A percentile compares a stretch with the other conserved stretches of the same genome.
These are phyloP conservation scores for Dichetophora obliterata DNA, from an alignment of 2,888 invertebrate genomes.

Conservation along the genomic window DNA sequence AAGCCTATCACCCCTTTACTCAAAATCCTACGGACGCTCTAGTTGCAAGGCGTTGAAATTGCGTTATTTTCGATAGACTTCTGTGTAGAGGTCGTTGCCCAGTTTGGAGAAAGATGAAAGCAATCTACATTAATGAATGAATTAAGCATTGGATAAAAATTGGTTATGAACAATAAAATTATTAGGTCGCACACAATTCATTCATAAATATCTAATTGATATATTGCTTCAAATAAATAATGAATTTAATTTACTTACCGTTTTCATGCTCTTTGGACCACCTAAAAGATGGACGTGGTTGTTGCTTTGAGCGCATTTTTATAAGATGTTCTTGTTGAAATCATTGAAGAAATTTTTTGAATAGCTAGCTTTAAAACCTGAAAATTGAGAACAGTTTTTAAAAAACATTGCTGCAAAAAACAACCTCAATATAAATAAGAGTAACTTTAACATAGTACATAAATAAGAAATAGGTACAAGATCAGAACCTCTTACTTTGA, in stretches of 20 bases:
- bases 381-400: neutral
- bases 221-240: too few relatives aligned
- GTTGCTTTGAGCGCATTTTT: slow-evolving; percentile 79
- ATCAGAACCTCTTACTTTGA: too few relatives aligned
- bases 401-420: too few relatives aligned
- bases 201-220: too few relatives aligned
- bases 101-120: neutral
- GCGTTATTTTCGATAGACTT: slow-evolving; percentile 2
- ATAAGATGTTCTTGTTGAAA: neutral
- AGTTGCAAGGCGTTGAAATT: neutral
- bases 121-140: neutral
- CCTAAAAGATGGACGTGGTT: slow-evolving; percentile 79
- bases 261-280: slow-evolving; percentile 77
- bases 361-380: neutral
- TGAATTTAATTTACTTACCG: slow-evolving; percentile 67
- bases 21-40: too few relatives aligned
- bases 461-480: too few relatives aligned
- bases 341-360: neutral
- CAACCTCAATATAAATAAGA: too few relatives aligned
- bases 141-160: neutral
- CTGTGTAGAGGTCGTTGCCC: neutral
- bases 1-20: too few relatives aligned
- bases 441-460: too few relatives aligned
- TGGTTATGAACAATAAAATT: too few relatives aligned
- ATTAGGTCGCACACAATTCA: too few relatives aligned